Evolutionary conservation across 1,140 invertebrate species (phyloP), one percentile per base, ranked within the genome.

Genomic region (Conus betulinus): DNA sequence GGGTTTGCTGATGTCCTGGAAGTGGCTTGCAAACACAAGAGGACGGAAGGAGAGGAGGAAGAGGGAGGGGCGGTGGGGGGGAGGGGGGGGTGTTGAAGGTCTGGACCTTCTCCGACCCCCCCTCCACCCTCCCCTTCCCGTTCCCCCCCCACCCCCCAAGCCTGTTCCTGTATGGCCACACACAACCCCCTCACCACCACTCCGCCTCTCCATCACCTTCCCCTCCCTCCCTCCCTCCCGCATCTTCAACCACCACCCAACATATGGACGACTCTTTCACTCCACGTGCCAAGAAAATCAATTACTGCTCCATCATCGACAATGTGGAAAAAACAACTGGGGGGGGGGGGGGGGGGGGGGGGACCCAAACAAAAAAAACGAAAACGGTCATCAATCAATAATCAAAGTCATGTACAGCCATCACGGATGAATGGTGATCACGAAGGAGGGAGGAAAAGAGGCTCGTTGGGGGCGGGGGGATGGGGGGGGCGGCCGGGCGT

Each of bases 381-480:
- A 23, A 78, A 60, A 60, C 57, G 57, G 57, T 78, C 76, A 20
- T 7, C n/a, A 74, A 39, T 25, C 25, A 78, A 78, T 27, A 78
- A 27, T 27, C 76, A 78, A 27, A 25, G 27, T 78, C n/a, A 78
- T 78, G 76, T 78, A 78, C 76, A 78, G 76, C 76, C 23, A 78
- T 39, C 23, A 78, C 27, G 11, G 7, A 78, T 39, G 27, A 78
- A 78, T 15, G 71, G 20, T 23, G 11, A 25, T 11, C 7, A 74
- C 20, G 20, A 25, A 25, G 67, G 4, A 4, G 23, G 20, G 7
- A 0, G 7, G 7, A 7, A 20, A n/a, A n/a, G 67, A 39, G 39
- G 39, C 39, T 3, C 7, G 67, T 20, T 3, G 17, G 67, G 17
- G 67, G 11, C 3, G 67, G 67, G 67, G 17, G 67, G 17, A 0